Percentiles rank a stretch among this genome's conserved stretches.
Conservation (phyloP, 2,888 invertebrate species). For the Metopia argyrocephala region DNA sequence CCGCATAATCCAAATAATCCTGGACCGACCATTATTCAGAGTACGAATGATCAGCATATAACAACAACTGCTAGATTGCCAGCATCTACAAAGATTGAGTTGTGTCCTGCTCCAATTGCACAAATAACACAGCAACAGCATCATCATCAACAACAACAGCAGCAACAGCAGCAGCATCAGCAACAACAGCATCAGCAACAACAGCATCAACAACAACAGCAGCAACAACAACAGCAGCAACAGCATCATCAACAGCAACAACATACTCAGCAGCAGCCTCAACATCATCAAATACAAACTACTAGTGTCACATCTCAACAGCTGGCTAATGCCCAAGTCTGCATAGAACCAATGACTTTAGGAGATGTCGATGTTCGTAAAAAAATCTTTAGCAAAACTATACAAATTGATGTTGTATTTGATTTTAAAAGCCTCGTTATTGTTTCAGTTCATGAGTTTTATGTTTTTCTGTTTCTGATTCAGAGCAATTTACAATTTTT, state of each 20-base stretch:
- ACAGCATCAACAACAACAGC: constrained; percentile 68
- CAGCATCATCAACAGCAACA: constrained; percentile 63
- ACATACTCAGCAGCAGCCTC: constrained; percentile 44
- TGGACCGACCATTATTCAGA: constrained; percentile 75
- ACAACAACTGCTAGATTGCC: constrained; percentile 74
- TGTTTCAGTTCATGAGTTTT: constrained; percentile 42
- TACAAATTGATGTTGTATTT: constrained; percentile 57
- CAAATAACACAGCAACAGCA: constrained; percentile 62
- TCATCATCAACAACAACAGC: constrained; percentile 63
- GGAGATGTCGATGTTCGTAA: constrained; percentile 86
- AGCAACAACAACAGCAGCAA: constrained; percentile 47
- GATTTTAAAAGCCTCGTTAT: constrained; percentile 54
- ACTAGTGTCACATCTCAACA: constrained; percentile 72
- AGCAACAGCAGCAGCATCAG: constrained; percentile 64
- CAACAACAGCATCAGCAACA: constrained; percentile 63
- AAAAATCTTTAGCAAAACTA: constrained; percentile 38
- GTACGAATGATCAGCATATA: constrained; percentile 76
- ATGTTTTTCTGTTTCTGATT: constrained; percentile 62
- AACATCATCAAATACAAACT: constrained; percentile 66
- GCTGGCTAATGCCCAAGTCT: constrained; percentile 84
- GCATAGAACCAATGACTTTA: constrained; percentile 88
- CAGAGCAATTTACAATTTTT: constrained; percentile 20
- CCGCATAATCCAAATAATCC: constrained; percentile 73
- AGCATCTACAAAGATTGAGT: constrained; percentile 77
- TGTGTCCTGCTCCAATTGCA: constrained; percentile 73